Evolutionary conservation across 1,140 invertebrate species (phyloP), one percentile per base, ranked within the genome.

Genomic region (Stegodyphus mimosarum): DNA sequence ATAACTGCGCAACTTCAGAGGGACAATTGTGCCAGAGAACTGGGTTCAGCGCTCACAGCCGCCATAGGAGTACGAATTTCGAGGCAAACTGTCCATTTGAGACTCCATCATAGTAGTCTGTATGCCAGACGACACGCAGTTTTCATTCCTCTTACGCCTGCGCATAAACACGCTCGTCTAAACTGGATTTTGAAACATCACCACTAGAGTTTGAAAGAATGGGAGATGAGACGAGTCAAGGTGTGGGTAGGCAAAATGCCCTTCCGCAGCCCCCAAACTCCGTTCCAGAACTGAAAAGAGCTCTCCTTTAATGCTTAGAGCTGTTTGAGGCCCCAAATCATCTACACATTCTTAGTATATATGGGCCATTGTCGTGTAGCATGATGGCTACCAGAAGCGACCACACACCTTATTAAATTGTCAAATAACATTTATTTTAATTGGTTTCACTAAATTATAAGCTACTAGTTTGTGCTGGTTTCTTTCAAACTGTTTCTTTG

Each of bases 61-160:
- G 66, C 66, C 18, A 67, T 33, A 9, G 18, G 66, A 67, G n/a
- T 67, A 67, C 6, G 66, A 67, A n/a, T 17, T 67, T 67, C 18
- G 66, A 67, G 66, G n/a, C n/a, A 67, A 67, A 67, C 66, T 67
- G 66, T 67, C n/a, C n/a, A 67, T n/a, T 9, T 7, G 66, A 67
- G 66, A 17, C n/a, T 67, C 66, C 7, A 33, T 17, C 7, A 67
- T n/a, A n/a, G 7, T 67, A n/a, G n/a, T 67, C 66, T 67, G 7
- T 17, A 17, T 15, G n/a, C 66, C 66, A 67, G 66, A 17, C 66
- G 66, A 67, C n/a, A 7, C 7, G 66, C 66, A 67, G 66, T 67
- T 67, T 67, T 6, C 15, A 67, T 67, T 33, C 18, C n/a, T 6
- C n/a, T 67, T 33, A 7, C 66, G n/a, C 53, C 53, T 55, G 13